Percentiles rank a stretch among this genome's conserved stretches.
Conservation (phyloP, 2,888 invertebrate species). For the Priocnemis perturbator region DNA sequence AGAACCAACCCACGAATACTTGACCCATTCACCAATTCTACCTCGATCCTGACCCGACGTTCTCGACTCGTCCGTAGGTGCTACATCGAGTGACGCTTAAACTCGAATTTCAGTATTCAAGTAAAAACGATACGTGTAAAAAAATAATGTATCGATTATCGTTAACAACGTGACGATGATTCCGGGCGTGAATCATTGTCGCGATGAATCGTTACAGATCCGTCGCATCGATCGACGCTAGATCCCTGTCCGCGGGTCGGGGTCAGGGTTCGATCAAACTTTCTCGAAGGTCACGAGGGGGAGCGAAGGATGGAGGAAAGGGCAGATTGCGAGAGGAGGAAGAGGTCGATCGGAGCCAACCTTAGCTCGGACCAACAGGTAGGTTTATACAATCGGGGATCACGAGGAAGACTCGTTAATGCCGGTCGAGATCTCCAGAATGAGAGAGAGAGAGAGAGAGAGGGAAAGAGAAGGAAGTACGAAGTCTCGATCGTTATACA, state of each 20-base stretch:
- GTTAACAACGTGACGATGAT: too few relatives aligned
- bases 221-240: slow-evolving; percentile 44
- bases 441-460: slow-evolving; percentile 10
- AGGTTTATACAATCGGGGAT: slow-evolving; percentile 28
- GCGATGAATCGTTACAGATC: slow-evolving; percentile 41
- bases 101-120: too few relatives aligned
- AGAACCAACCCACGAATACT: too few relatives aligned
- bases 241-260: slow-evolving; percentile 29
- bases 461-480: neutral
- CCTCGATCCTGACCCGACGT: too few relatives aligned
- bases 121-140: too few relatives aligned
- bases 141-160: too few relatives aligned
- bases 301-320: slow-evolving; percentile 4
- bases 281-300: slow-evolving; percentile 50
- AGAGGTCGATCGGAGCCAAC: neutral
- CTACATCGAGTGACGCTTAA: too few relatives aligned
- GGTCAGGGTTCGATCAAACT: slow-evolving; percentile 61
- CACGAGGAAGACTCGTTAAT: slow-evolving; percentile 39
- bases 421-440: slow-evolving; percentile 3
- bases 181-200: slow-evolving; percentile 15
- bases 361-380: slow-evolving; percentile 38
- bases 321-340: slow-evolving; percentile 11
- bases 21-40: too few relatives aligned
- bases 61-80: too few relatives aligned
- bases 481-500: neutral